Evolutionary conservation across 2,888 invertebrate species (phyloP).

Genomic region (Drosophila pseudotakahashii): DNA sequence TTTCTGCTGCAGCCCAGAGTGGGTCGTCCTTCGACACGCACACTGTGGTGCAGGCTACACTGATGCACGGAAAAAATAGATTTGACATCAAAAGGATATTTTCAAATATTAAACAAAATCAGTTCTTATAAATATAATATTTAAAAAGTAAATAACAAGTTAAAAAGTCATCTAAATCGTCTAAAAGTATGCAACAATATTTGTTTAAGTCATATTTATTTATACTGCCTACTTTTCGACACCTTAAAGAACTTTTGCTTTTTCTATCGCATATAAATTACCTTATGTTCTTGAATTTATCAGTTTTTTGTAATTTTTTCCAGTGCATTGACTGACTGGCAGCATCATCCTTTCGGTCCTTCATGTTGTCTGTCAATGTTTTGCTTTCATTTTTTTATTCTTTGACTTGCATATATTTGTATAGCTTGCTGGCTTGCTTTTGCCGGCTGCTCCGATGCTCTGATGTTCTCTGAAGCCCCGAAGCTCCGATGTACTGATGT

Average conservation of each 20-base stretch:
- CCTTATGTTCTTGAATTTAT: background rate
- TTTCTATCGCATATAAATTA: too few species aligned
- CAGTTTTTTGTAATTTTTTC: background rate
- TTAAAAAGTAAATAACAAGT: too few species aligned
- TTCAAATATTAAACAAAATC: too few species aligned
- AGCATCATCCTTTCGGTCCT: conserved; percentile 51
- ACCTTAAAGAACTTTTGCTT: background rate
- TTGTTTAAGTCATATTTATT: too few species aligned
- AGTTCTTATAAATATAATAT: too few species aligned
- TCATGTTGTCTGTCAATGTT: conserved; percentile 74
- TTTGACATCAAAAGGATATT: background rate
- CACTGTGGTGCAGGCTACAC: conserved; percentile 4
- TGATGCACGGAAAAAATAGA: background rate
- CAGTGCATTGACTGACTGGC: conserved; percentile 14
- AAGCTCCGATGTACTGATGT: conserved; percentile 20
- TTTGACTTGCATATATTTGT: conserved; percentile 61
- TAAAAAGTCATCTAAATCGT: too few species aligned
- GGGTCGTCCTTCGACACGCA: conserved; percentile 48
- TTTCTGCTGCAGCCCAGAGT: conserved; percentile 62
- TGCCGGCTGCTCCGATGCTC: conserved; percentile 12
- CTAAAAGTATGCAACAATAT: too few species aligned
- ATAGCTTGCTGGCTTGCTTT: conserved; percentile 47
- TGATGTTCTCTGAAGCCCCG: conserved; percentile 15
- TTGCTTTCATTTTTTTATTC: conserved; percentile 69
- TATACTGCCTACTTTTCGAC: background rate